Evolutionary conservation across 2,888 invertebrate species (phyloP), one percentile per base, ranked within the genome.

Genomic region (Tromatobia lineatoria): DNA sequence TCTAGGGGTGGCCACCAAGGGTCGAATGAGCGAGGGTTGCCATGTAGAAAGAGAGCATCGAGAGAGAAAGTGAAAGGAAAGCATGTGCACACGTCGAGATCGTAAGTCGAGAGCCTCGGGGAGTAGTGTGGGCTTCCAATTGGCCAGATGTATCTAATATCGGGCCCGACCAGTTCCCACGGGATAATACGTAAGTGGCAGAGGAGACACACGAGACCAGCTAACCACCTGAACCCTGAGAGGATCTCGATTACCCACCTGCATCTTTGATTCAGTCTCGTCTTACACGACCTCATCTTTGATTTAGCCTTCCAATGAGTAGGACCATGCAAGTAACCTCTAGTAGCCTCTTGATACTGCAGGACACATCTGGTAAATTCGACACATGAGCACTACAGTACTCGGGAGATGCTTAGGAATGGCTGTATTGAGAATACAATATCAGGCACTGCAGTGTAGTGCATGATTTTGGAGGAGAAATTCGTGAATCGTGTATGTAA

Each of bases 71-170:
- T 11, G 64, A 73, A 42, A 67, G 54, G 34, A 57, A 73, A 57
- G 38, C 34, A 29, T 54, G 50, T 78, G 70, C 70, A 70, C 78
- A 50, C 50, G 15, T 34, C 61, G 64, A 52, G 57, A 61, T 71
- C 23, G 70, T 64, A 71, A 78, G 70, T 64, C 64, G 61, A 70
- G 61, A 57, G 66, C 71, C 82, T 67, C 18, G 42, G 59, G 77
- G 75, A 38, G 67, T 61, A 67, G 71, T 77, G 59, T 77, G 54
- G 76, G 57, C 59, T 76, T 64, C 70, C 81, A 67, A 82, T 82
- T 82, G 81, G 71, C 66, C 76, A 76, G 81, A 82, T 76, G 71
- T 82, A 82, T 76, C 76, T 76, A 54, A 77, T 77, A 71, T 77
- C 81, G 47, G 47, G 57, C 45, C 47, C 23, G 25, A 45, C 34